Conservation (phyloP, 2,797 vertebrate species). For the Rachycentron canadum region DNA sequence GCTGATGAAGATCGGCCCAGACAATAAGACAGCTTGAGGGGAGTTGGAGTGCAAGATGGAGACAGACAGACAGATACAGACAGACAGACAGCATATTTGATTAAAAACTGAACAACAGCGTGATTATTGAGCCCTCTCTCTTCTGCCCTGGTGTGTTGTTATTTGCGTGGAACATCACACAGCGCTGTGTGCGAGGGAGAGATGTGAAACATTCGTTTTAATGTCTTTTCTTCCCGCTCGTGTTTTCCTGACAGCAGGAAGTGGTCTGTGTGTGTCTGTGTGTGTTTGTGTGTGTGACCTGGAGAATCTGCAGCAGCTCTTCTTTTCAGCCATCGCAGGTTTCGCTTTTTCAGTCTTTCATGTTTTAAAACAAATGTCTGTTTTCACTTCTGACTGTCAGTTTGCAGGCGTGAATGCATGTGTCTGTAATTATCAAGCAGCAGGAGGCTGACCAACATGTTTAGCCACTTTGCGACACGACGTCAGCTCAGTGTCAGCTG, state of each 20-base stretch:
- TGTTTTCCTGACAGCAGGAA: slow-evolving; percentile 51
- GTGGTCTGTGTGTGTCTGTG: slow-evolving; percentile 15
- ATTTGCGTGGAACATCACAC: slow-evolving; percentile 48
- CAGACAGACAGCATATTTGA: slow-evolving; percentile 11
- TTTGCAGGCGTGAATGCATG: slow-evolving; percentile 1
- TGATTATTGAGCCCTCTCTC: not conserved
- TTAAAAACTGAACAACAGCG: slow-evolving; percentile 22
- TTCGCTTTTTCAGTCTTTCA: not conserved
- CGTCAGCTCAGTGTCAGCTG: slow-evolving; percentile 32
- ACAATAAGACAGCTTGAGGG: slow-evolving; percentile 62
- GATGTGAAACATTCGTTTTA: slow-evolving; percentile 35
- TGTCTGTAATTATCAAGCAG: slow-evolving; percentile 38
- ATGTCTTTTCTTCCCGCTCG: slow-evolving; percentile 44
- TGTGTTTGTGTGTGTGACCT: slow-evolving; percentile 16
- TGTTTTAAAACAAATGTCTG: slow-evolving; percentile 13
- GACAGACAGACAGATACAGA: slow-evolving; percentile 1
- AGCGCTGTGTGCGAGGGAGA: slow-evolving; percentile 7
- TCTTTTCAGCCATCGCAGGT: not conserved
- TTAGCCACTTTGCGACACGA: slow-evolving; percentile 17
- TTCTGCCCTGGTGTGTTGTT: slow-evolving; percentile 17
- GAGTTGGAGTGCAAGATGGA: not conserved
- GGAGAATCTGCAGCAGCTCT: slow-evolving; percentile 10
- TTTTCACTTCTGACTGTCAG: slow-evolving; percentile 2
- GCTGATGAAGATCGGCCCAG: slow-evolving; percentile 76
- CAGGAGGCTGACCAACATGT: slow-evolving; percentile 25